Percentiles rank a stretch among this genome's conserved stretches.
Evolutionary conservation across 2,113 vertebrate genomes (phyloP).

Genomic region (Dolichotis patagonum): DNA sequence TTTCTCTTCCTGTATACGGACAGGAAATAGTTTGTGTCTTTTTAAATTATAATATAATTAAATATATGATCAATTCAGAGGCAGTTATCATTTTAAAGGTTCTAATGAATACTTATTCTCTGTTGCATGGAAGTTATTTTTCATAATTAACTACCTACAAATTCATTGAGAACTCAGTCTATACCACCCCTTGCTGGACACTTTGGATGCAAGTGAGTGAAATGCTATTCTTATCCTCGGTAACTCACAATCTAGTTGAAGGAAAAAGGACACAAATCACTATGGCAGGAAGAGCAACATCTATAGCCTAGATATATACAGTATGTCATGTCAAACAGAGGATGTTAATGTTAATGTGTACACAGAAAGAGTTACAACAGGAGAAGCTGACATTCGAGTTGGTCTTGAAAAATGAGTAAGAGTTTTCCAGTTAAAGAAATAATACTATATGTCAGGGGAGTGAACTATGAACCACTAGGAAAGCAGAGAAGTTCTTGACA

Average conservation of each 20-base stretch:
- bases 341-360: neutral
- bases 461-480: neutral
- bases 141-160: neutral
- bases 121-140: conserved; percentile 26
- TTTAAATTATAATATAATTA: neutral
- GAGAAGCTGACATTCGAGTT: conserved; percentile 13
- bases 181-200: neutral
- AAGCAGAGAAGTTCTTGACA: neutral
- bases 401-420: neutral
- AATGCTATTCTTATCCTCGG: neutral
- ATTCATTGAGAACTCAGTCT: conserved; percentile 19
- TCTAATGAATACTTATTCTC: conserved; percentile 33
- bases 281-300: neutral
- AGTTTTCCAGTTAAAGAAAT: conserved; percentile 28
- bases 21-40: neutral
- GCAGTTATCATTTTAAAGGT: neutral
- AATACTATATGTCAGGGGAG: neutral
- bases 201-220: neutral
- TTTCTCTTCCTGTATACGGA: neutral
- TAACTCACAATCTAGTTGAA: neutral
- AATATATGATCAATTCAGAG: neutral
- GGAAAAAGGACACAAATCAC: neutral
- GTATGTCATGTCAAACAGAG: neutral
- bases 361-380: neutral
- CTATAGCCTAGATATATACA: neutral